phyloP scores from a whole-genome alignment of 37 sponge, comb jelly and placozoan genomes.

The Chondrilla cf. caribensis region DNA sequence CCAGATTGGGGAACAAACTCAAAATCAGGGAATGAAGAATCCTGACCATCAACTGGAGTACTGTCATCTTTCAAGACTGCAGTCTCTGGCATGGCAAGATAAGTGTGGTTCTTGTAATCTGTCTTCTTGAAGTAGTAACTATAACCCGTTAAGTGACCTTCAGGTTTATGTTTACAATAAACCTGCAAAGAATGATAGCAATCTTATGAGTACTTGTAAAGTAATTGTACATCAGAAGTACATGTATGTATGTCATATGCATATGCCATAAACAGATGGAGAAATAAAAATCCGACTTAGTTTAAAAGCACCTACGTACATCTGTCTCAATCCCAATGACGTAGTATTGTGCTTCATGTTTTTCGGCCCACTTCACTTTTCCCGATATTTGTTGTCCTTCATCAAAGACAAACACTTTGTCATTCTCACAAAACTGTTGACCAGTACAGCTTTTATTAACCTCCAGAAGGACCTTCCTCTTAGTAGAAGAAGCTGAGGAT shows the following conservation, averaged over 20 bases:
- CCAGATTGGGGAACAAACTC: too few relatives aligned
- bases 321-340: constrained; percentile 9
- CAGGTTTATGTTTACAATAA: too few relatives aligned
- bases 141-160: neutral
- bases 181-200: too few relatives aligned
- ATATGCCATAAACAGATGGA: too few relatives aligned
- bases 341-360: neutral
- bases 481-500: neutral
- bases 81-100: neutral
- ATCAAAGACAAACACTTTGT: neutral
- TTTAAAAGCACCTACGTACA: neutral
- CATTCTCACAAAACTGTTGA: neutral
- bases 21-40: too few relatives aligned
- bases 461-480: neutral
- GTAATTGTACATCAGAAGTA: neutral
- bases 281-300: too few relatives aligned
- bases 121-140: neutral
- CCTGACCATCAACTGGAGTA: neutral
- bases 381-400: neutral
- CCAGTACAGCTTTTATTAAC: neutral
- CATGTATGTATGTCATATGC: neutral
- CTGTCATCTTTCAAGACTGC: neutral
- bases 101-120: constrained; percentile 11
- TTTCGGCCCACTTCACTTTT: constrained; percentile 14
- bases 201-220: too few relatives aligned